Evolutionary conservation across 2,797 vertebrate species (phyloP).

Genomic region (Ctenopoma kingsleyae): DNA sequence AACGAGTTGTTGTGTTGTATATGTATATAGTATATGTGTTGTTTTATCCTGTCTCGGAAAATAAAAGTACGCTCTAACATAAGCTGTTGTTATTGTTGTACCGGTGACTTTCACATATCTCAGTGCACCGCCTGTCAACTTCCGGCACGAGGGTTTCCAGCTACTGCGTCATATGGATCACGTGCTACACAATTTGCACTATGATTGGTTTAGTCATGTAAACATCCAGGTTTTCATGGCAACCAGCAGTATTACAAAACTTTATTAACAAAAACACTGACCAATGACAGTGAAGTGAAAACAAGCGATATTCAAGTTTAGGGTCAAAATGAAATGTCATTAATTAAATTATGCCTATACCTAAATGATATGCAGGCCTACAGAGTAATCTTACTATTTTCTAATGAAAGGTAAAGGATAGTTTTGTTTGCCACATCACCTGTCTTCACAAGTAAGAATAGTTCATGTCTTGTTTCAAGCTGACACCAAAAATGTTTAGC

Average conservation of each 20-base stretch:
- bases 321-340: too few species aligned
- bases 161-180: background rate
- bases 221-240: background rate
- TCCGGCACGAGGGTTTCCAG: slow-evolving; percentile 30
- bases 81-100: background rate
- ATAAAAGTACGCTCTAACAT: too few species aligned
- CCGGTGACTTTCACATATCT: slow-evolving; percentile 60
- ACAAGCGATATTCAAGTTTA: too few species aligned
- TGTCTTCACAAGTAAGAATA: too few species aligned
- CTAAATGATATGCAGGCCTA: too few species aligned
- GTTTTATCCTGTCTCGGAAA: background rate
- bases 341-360: too few species aligned
- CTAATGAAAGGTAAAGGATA: too few species aligned
- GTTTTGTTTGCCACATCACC: too few species aligned
- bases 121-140: background rate
- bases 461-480: too few species aligned
- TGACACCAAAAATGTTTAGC: too few species aligned
- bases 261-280: background rate
- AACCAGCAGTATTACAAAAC: background rate
- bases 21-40: too few species aligned
- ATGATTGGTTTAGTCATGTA: slow-evolving; percentile 40
- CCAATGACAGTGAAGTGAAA: background rate
- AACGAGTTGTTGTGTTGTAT: background rate
- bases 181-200: slow-evolving; percentile 7
- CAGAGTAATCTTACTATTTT: too few species aligned